Conservation (phyloP, 2,113 vertebrate species). For the Picathartes gymnocephalus region DNA sequence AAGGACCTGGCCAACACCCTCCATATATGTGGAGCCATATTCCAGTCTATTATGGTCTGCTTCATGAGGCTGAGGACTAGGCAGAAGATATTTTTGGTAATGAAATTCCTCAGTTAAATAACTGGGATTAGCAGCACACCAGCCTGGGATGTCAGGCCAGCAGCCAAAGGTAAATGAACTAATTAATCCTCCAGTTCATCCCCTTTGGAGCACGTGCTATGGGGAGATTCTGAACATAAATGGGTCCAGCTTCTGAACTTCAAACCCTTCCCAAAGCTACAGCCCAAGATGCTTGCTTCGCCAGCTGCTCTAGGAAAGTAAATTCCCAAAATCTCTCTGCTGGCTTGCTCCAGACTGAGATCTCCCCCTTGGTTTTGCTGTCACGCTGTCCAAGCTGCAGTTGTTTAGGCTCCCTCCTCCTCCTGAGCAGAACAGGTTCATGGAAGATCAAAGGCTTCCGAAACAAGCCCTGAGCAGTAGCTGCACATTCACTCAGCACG, state of each 20-base stretch:
- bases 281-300: background rate
- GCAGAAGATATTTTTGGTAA: background rate
- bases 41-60: background rate
- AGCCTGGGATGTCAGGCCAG: background rate
- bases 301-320: background rate
- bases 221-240: background rate
- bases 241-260: background rate
- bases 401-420: background rate
- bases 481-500: background rate
- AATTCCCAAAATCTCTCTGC: background rate
- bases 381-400: background rate
- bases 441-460: background rate
- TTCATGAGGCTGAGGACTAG: background rate
- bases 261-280: background rate
- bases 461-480: background rate
- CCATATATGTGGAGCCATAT: background rate
- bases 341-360: background rate
- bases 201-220: fast-evolving
- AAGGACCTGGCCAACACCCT: background rate
- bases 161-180: background rate
- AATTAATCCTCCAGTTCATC: background rate
- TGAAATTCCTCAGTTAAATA: background rate
- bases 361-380: background rate
- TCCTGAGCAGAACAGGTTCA: background rate
- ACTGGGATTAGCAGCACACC: background rate